A percentile compares a stretch with the other conserved stretches of the same genome.
Conservation (phyloP, 2,888 invertebrate genomes). For the Tipula lateralis region DNA sequence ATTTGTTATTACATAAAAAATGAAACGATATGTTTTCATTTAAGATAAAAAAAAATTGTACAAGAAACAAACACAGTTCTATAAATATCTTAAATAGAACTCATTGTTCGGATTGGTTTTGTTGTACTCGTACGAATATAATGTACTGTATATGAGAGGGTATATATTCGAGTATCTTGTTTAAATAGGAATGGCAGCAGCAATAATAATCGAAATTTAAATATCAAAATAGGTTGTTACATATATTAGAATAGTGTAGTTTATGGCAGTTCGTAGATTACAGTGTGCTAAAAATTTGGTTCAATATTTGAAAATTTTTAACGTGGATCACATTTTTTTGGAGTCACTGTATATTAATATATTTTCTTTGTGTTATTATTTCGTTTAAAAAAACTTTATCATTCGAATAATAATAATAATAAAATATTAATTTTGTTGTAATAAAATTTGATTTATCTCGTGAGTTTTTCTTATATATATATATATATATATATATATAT, state of each 20-base stretch:
- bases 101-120: neutral
- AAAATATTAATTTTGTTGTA: neutral
- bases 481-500: too few relatives aligned
- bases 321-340: too few relatives aligned
- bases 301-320: too few relatives aligned
- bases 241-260: neutral
- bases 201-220: neutral
- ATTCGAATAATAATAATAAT: neutral
- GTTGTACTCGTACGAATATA: neutral
- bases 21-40: neutral
- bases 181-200: neutral
- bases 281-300: neutral
- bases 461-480: too few relatives aligned
- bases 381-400: neutral
- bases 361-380: neutral
- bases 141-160: neutral
- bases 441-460: too few relatives aligned
- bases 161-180: neutral
- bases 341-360: too few relatives aligned
- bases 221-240: neutral
- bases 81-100: constrained; percentile 3
- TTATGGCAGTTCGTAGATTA: neutral
- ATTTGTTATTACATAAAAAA: neutral
- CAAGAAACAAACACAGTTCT: neutral
- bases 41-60: neutral